A percentile compares a stretch with the other conserved stretches of the same genome.
phyloP scores from a whole-genome alignment of 2,888 invertebrate species.

The Coelinius sp. region DNA sequence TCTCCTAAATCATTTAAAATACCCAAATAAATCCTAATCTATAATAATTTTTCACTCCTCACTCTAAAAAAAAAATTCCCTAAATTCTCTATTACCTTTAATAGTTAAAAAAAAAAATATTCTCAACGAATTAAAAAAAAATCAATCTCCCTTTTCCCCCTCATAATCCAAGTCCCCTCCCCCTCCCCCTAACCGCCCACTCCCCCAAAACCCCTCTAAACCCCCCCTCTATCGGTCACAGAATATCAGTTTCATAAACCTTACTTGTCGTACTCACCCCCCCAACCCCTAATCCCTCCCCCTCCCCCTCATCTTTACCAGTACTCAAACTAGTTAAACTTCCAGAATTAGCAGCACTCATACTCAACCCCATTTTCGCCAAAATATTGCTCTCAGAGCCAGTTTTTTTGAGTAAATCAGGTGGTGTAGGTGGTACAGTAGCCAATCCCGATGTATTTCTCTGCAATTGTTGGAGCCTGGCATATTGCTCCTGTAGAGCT shows the following conservation, averaged over 20 bases:
- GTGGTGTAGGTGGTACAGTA: slow-evolving; percentile 76
- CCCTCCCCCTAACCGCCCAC: too few relatives aligned
- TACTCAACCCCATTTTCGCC: slow-evolving; percentile 84
- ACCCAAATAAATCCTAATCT: too few relatives aligned
- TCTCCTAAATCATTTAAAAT: too few relatives aligned
- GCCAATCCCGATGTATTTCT: slow-evolving; percentile 78
- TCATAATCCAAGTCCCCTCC: too few relatives aligned
- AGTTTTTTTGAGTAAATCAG: slow-evolving; percentile 83
- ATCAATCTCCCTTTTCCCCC: too few relatives aligned
- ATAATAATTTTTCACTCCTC: too few relatives aligned
- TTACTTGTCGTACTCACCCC: slow-evolving; percentile 77
- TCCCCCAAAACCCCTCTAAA: slow-evolving; percentile 43
- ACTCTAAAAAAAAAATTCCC: too few relatives aligned
- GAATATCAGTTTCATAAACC: slow-evolving; percentile 94
- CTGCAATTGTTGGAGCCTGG: slow-evolving; percentile 89
- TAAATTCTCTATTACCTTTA: too few relatives aligned
- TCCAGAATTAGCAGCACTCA: slow-evolving; percentile 75
- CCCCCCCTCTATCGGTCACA: slow-evolving; percentile 77
- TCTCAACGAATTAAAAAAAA: slow-evolving; percentile 3
- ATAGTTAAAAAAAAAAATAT: neutral
- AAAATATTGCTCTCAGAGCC: slow-evolving; percentile 90
- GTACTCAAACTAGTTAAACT: slow-evolving; percentile 76
- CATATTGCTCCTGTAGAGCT: slow-evolving; percentile 92
- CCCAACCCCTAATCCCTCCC: slow-evolving; percentile 43
- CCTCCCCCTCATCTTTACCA: slow-evolving; percentile 49